A percentile compares a stretch with the other conserved stretches of the same genome.
phyloP scores from a whole-genome alignment of 2,888 invertebrate genomes.

The Drosophila austrosaltans region DNA sequence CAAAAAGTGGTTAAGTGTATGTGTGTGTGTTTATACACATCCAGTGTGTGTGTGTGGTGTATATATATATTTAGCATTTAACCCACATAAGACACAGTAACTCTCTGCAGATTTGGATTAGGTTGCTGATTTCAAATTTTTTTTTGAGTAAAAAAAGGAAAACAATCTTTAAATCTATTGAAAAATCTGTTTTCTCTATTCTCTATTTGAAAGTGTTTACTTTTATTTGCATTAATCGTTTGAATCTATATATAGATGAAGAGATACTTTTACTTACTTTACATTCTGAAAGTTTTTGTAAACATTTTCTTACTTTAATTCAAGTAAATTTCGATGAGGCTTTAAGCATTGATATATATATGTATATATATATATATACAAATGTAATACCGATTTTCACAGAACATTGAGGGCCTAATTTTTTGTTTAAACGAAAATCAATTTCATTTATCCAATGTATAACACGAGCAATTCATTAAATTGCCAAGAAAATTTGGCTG shows the following conservation, averaged over 20 bases:
- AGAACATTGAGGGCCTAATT: background rate
- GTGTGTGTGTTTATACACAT: background rate
- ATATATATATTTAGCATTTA: background rate
- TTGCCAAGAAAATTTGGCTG: conserved; percentile 12
- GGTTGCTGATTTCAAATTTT: background rate
- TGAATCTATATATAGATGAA: too few species aligned
- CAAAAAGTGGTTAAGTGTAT: conserved; percentile 8
- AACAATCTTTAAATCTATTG: background rate
- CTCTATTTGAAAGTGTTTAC: too few species aligned
- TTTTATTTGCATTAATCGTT: too few species aligned
- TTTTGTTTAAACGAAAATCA: conserved; percentile 6
- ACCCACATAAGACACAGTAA: conserved; percentile 7
- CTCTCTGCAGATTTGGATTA: conserved; percentile 2
- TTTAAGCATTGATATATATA: too few species aligned
- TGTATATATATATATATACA: too few species aligned
- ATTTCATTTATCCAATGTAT: conserved; percentile 10
- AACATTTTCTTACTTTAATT: too few species aligned
- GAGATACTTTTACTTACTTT: too few species aligned
- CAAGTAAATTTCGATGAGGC: too few species aligned
- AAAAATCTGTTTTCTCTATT: too few species aligned
- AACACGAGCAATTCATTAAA: conserved; percentile 16
- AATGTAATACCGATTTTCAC: background rate
- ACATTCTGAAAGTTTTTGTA: too few species aligned
- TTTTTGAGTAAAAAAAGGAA: background rate
- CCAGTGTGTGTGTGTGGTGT: background rate